phyloP scores from a whole-genome alignment of 2,797 vertebrate genomes.

The Syndactyla subalaris region DNA sequence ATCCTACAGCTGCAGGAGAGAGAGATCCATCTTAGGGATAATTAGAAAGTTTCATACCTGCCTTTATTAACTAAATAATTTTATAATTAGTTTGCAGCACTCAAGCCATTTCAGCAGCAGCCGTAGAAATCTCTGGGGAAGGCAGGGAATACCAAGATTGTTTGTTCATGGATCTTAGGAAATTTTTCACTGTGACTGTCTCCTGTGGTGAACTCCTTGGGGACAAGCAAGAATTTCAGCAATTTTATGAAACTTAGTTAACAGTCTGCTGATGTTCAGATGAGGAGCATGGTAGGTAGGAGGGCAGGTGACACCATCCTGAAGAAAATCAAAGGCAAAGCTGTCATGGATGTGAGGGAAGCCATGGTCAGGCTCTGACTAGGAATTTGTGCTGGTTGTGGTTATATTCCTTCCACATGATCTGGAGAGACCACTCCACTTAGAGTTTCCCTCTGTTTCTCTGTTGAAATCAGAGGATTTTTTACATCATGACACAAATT shows the following conservation, averaged over 20 bases:
- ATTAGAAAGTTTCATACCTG: conserved; percentile 30
- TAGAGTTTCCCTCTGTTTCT: background rate
- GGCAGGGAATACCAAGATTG: background rate
- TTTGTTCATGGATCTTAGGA: background rate
- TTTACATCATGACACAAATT: background rate
- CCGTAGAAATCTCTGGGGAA: background rate
- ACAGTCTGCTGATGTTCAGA: background rate
- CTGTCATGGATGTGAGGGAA: background rate
- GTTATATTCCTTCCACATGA: accelerated
- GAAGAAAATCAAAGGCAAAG: background rate
- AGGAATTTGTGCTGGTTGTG: background rate
- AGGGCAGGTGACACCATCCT: background rate
- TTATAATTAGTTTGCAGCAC: conserved; percentile 21
- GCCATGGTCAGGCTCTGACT: background rate
- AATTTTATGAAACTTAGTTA: conserved; percentile 27
- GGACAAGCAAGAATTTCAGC: background rate
- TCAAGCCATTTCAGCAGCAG: background rate
- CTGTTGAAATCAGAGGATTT: background rate
- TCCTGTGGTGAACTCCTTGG: background rate
- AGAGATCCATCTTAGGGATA: background rate
- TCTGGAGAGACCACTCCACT: accelerated
- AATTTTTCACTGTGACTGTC: background rate
- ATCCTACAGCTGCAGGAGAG: background rate
- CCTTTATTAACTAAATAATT: conserved; percentile 49
- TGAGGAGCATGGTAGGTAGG: background rate